Conservation (phyloP, 2,797 vertebrate species). For the Oophaga sylvatica region DNA sequence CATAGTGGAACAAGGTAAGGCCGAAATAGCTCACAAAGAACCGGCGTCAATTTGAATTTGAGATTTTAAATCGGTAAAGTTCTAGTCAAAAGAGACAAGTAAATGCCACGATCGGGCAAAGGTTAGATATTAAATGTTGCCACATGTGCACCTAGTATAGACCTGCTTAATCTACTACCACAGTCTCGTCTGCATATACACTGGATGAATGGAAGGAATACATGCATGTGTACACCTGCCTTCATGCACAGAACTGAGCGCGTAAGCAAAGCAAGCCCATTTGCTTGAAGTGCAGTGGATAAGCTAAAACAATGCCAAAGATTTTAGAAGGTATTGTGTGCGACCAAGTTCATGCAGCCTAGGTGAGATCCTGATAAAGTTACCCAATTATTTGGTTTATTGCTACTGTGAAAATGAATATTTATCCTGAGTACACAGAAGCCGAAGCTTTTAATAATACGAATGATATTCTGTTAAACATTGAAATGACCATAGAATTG, state of each 20-base stretch:
- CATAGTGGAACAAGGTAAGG: not conserved
- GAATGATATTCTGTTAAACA: constrained; percentile 17
- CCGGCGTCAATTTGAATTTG: not conserved
- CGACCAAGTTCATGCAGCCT: no score
- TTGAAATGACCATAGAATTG: constrained; percentile 7
- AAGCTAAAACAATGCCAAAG: not conserved
- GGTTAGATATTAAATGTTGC: not conserved
- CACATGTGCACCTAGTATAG: not conserved
- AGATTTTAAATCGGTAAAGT: not conserved
- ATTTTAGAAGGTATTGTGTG: not conserved
- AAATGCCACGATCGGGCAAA: not conserved
- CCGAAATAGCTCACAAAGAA: not conserved
- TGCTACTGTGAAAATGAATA: not conserved
- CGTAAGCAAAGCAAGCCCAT: no score
- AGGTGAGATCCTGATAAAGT: not conserved
- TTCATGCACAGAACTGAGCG: not conserved
- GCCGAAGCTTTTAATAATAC: constrained; percentile 2
- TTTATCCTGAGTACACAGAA: constrained; percentile 6
- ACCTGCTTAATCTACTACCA: not conserved
- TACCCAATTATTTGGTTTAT: not conserved
- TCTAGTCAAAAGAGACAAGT: not conserved
- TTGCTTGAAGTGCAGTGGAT: not conserved
- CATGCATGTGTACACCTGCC: not conserved
- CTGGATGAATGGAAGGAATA: not conserved
- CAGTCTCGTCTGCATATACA: not conserved